Evolutionary conservation across 2,888 invertebrate genomes (phyloP), one percentile per base, ranked within the genome.

Genomic region (Cephonodes hylas): DNA sequence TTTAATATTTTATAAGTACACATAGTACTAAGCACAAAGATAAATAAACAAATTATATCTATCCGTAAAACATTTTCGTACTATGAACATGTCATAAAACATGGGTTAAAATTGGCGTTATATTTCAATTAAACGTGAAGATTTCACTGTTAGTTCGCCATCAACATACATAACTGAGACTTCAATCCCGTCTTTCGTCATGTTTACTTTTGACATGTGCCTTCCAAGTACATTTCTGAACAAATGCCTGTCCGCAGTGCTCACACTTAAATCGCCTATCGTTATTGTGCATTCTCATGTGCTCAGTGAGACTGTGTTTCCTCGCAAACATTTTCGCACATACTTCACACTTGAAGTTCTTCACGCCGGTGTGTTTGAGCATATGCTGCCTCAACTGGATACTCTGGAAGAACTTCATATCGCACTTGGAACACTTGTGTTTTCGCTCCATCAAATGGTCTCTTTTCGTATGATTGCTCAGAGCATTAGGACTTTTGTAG

Each of bases 401-500:
- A 0, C 67, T 66, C 0, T 68, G 64, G 27, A 72, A 79, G 64
- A 81, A 83, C 0, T 61, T 74, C 63, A 70, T 80, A 1, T 78
- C 75, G 20, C 82, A 83, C 0, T 65, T n/a, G 0, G 65, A 34
- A 22, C 84, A 84, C 44, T 70, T 68, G 60, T 76, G 73, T 0
- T 68, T 64, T 20, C 79, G 71, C 53, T 83, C 78, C 69, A 81
- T 73, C 38, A 90, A 74, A 58, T 90, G 91, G 2, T 85, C 75
- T 8, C 73, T 66, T 46, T 76, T 77, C 3, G 72, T 72, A 60
- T 83, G 84, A 0, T 68, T 64, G 2, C 70, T 73, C 22, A 81
- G 63, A 1, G 64, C 63, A 13, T 67, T 72, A 15, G 68, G 67
- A 8, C 66, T 73, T 0, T 60, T 62, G 44, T 79, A 84, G 7